Percentiles rank a stretch among this genome's conserved stretches.
phyloP scores from a whole-genome alignment of 1,140 invertebrate genomes.

The Drosophila kepulauana region DNA sequence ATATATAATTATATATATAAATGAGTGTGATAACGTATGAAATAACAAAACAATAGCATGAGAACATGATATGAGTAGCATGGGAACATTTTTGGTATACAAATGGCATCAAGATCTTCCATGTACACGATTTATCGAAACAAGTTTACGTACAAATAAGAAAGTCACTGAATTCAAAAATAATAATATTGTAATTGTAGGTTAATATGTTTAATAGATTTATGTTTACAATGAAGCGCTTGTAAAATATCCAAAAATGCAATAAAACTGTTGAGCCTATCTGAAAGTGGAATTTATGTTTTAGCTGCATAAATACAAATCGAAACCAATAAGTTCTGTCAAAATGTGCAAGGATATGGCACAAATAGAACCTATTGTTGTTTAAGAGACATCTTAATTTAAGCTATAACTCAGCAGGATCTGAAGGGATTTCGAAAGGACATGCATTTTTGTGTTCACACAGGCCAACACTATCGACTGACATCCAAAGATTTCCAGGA shows the following conservation, averaged over 20 bases:
- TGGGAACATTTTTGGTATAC: constrained; percentile 37
- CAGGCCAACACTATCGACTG: too few species aligned
- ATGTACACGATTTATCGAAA: constrained; percentile 47
- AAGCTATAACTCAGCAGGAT: too few species aligned
- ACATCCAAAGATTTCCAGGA: too few species aligned
- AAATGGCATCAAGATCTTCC: constrained; percentile 60
- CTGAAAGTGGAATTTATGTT: neutral
- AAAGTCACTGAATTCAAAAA: constrained; percentile 58
- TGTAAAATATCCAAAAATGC: constrained; percentile 57
- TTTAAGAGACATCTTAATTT: too few species aligned
- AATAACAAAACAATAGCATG: constrained; percentile 53
- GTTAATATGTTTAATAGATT: constrained; percentile 57
- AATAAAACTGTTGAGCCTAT: constrained; percentile 31
- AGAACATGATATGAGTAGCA: constrained; percentile 7
- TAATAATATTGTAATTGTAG: constrained; percentile 32
- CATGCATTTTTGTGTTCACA: too few species aligned
- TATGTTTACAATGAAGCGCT: constrained; percentile 68
- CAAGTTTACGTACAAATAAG: constrained; percentile 71
- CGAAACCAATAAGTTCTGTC: too few species aligned
- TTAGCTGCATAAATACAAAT: too few species aligned
- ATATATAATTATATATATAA: constrained; percentile 14
- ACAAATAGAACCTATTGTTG: too few species aligned
- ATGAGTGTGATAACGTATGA: constrained; percentile 43
- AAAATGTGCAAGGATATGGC: too few species aligned
- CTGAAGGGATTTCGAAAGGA: too few species aligned